phyloP scores from a whole-genome alignment of 1,140 invertebrate genomes.

The Drosophila malerkotliana region DNA sequence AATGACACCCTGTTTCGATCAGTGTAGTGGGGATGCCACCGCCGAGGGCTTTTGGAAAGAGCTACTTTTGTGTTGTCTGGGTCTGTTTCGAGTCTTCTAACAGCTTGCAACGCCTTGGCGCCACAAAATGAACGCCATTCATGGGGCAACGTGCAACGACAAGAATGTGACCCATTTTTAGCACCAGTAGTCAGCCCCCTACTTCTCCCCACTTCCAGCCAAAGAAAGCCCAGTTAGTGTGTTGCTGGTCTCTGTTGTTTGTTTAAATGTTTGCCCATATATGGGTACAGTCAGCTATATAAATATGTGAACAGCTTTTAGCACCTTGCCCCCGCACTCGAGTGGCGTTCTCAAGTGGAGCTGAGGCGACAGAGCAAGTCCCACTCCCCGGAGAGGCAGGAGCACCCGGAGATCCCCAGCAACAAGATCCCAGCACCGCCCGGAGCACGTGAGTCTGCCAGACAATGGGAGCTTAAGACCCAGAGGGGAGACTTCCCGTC shows the following conservation, averaged over 20 bases:
- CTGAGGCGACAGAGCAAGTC: conserved; percentile 30
- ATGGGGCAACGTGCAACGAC: conserved; percentile 57
- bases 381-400: conserved; percentile 14
- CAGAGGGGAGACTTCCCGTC: conserved; percentile 15
- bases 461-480: conserved; percentile 27
- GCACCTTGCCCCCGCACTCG: conserved; percentile 63
- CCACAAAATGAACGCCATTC: conserved; percentile 72
- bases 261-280: conserved; percentile 79
- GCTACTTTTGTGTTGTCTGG: conserved; percentile 60
- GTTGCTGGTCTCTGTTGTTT: conserved; percentile 35
- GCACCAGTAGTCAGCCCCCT: conserved; percentile 40
- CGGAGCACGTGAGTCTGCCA: conserved; percentile 45
- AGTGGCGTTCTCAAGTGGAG: conserved; percentile 48
- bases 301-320: conserved; percentile 81
- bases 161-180: conserved; percentile 77
- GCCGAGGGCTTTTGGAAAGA: conserved; percentile 29
- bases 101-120: conserved; percentile 54
- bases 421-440: conserved; percentile 8
- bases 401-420: conserved; percentile 28
- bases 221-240: conserved; percentile 9
- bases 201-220: background rate
- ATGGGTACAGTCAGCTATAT: conserved; percentile 73
- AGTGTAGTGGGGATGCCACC: conserved; percentile 21
- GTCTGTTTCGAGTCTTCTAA: conserved; percentile 25
- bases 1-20: background rate